phyloP scores from a whole-genome alignment of 2,113 vertebrate species.

The Sarotherodon lohbergeri region DNA sequence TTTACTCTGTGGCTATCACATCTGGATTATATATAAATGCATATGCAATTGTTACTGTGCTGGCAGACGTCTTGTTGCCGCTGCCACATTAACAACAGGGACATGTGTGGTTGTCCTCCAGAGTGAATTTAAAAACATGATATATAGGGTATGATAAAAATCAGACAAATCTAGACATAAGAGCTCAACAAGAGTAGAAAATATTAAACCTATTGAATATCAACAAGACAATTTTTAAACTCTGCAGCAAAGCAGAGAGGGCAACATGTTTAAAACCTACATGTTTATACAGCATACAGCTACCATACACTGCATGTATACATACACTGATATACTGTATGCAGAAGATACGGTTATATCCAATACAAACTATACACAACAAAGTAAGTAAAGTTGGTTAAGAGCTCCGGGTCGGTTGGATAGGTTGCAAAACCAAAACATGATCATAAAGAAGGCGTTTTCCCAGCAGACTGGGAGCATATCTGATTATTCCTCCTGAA shows the following conservation, averaged over 20 bases:
- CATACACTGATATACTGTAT: background rate
- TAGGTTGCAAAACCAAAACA: background rate
- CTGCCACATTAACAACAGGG: background rate
- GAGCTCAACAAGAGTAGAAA: constrained; percentile 63
- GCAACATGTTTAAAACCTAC: constrained; percentile 36
- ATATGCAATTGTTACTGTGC: background rate
- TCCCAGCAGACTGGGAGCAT: background rate
- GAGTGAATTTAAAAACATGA: background rate
- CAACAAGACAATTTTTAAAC: constrained; percentile 70
- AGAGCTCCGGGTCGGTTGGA: constrained; percentile 25
- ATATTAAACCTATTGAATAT: constrained; percentile 75
- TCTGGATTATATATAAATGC: background rate
- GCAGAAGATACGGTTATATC: constrained; percentile 7
- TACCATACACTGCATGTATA: background rate
- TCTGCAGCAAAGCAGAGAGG: constrained; percentile 60
- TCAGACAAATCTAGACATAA: constrained; percentile 44
- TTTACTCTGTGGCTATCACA: background rate
- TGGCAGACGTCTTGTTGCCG: background rate
- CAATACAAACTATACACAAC: constrained; percentile 36
- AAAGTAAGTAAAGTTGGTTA: constrained; percentile 28
- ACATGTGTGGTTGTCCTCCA: background rate
- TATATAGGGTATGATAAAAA: constrained; percentile 3
- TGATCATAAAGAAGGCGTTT: background rate
- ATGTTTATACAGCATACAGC: constrained; percentile 12
- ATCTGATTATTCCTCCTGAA: background rate